Evolutionary conservation across 2,113 vertebrate species (phyloP), one percentile per base, ranked within the genome.

Genomic region (Arvicanthis niloticus): DNA sequence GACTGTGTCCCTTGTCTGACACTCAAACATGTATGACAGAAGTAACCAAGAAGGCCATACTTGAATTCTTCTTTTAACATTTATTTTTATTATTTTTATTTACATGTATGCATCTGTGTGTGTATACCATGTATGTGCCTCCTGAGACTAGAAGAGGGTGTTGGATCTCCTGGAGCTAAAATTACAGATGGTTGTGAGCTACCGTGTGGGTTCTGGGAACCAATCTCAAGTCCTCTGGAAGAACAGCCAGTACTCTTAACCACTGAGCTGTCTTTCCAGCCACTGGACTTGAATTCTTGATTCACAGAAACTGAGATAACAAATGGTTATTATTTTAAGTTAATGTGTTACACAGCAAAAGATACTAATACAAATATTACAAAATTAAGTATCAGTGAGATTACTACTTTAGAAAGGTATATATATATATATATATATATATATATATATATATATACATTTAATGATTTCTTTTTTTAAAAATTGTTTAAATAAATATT

Each of bases 401-500:
- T 91, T 67, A 81, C 12, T 81, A 81, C 56, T 73, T 84, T 84
- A 68, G 92, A 95, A 78, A 31, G 1, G 17, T 56, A 90, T 42
- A 88, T 3, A n/a, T 65, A 82, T 53, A 87, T 77, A n/a, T 56
- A 90, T 42, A 88, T 56, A 90, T 42, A 88, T 56, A 90, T 42
- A 88, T 56, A 90, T 42, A 88, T 56, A 90, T 42, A 88, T 56
- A 90, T 42, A 88, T 3, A n/a, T 65, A 82, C 60, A 87, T 77
- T 78, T 91, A 45, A 37, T 58, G 4, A 60, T 82, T 60, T 60
- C 9, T 65, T 60, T 21, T 21, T 11, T 29, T 24, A 62, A 62
- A 60, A 60, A 86, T 80, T 73, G 89, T 40, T 29, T 92, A 91
- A 34, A 97, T 67, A 84, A 19, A 88, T 51, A 78, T 31, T 87